phyloP scores from a whole-genome alignment of 2,888 invertebrate genomes.

The Synergus umbraculus region DNA sequence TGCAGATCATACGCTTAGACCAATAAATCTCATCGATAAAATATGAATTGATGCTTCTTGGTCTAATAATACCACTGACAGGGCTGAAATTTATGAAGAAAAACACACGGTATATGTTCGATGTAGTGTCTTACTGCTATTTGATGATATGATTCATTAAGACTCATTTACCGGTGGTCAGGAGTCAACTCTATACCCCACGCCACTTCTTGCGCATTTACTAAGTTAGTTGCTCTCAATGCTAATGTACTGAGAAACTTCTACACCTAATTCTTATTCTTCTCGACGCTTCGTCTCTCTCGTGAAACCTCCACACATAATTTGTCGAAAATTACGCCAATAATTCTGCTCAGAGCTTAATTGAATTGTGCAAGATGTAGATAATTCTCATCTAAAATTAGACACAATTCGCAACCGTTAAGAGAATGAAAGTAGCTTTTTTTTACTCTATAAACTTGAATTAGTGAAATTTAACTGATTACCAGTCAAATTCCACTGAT shows the following conservation, averaged over 20 bases:
- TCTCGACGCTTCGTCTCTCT: neutral
- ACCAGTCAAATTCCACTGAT: too few relatives aligned
- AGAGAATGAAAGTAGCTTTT: too few relatives aligned
- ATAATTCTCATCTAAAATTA: neutral
- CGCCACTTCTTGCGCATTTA: neutral
- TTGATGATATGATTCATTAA: slow-evolving; percentile 30
- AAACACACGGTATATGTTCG: slow-evolving; percentile 20
- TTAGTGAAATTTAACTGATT: too few relatives aligned
- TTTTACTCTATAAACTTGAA: too few relatives aligned
- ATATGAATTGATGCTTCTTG: slow-evolving; percentile 11
- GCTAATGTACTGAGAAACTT: neutral
- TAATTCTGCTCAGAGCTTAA: neutral
- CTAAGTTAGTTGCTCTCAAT: slow-evolving; percentile 1
- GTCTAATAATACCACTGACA: slow-evolving; percentile 36
- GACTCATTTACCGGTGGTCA: slow-evolving; percentile 40
- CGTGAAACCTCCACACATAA: neutral
- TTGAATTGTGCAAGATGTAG: neutral
- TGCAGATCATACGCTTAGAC: slow-evolving; percentile 9
- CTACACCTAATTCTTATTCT: neutral
- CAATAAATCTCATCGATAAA: slow-evolving; percentile 31
- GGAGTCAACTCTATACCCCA: slow-evolving; percentile 36
- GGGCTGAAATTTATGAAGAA: slow-evolving; percentile 10
- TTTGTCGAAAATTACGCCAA: neutral
- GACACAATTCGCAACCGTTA: neutral
- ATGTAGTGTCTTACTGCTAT: slow-evolving; percentile 11